Conservation (phyloP, 2,888 invertebrate species). For the Synanthedon formicaeformis region DNA sequence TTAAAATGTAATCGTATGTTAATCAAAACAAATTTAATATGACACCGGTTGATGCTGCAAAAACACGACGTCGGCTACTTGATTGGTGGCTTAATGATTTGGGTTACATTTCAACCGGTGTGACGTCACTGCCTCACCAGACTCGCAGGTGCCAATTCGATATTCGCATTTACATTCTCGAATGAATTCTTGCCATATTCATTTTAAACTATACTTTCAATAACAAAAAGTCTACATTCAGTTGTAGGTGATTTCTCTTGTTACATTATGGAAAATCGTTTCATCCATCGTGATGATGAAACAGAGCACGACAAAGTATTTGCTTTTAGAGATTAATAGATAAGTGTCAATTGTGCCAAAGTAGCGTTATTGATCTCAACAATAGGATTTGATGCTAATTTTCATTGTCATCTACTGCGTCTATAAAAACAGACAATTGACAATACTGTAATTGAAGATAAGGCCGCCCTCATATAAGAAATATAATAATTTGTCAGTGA, state of each 20-base stretch:
- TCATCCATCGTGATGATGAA: slow-evolving; percentile 8
- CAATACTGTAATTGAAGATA: slow-evolving; percentile 1
- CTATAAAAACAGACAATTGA: slow-evolving; percentile 4
- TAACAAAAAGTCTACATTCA: neutral
- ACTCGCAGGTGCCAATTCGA: slow-evolving; percentile 55
- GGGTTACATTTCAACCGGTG: slow-evolving; percentile 21
- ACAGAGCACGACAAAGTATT: slow-evolving; percentile 4
- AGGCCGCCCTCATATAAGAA: slow-evolving; percentile 2
- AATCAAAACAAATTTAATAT: slow-evolving; percentile 28
- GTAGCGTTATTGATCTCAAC: slow-evolving; percentile 11
- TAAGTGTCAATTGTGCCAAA: slow-evolving; percentile 7
- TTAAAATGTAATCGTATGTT: slow-evolving; percentile 12
- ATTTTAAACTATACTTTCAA: slow-evolving; percentile 1
- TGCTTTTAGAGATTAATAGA: slow-evolving; percentile 6
- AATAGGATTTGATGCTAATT: slow-evolving; percentile 16
- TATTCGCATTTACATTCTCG: slow-evolving; percentile 46
- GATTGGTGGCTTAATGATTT: slow-evolving; percentile 26
- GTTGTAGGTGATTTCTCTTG: neutral
- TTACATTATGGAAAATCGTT: slow-evolving; percentile 2
- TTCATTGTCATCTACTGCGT: slow-evolving; percentile 6
- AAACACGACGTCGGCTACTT: slow-evolving; percentile 20
- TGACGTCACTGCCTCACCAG: slow-evolving; percentile 52
- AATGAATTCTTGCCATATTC: slow-evolving; percentile 11
- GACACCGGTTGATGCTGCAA: slow-evolving; percentile 10
- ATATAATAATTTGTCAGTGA: no score